Base-by-base conservation (phyloP, 2,797 vertebrate genomes). In the Sciaenops ocellatus region DNA sequence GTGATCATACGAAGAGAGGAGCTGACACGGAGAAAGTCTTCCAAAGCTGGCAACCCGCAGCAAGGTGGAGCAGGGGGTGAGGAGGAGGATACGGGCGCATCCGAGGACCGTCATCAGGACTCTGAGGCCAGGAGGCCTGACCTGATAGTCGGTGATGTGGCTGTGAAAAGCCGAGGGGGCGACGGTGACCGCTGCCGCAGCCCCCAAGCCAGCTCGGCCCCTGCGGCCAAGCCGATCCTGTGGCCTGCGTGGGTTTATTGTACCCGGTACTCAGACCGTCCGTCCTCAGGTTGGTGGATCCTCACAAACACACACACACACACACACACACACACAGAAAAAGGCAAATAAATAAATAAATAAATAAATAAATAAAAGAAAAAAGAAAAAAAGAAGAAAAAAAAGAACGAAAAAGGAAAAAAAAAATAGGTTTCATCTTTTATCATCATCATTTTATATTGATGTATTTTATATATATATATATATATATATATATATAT, bases 161-260 rank as follows among this genome's bases (percentile, higher is more conserved):
- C 93, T 50, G 87, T 92, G 69, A 60, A 67, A 86, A 76, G 90
- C 70, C 91, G 93, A 13, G 92, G 89, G 6, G 71, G 93, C 62
- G 91, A 87, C 78, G 91, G 91, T 73, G 96, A 96, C 71, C 87
- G 95, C 79, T 95, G 95, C 84, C 77, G 95, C 87, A 96, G 96
- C 93, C 96, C 96, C 24, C 94, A 96, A 91, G 94, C 95, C 91
- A 85, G 91, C 83, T 88, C 94, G 68, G 93, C 78, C 72, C 86
- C 94, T 54, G 87, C 91, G 20, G 92, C 91, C 55, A 96, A 97
- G 82, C 95, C 95, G 59, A 97, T 98, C 96, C 94, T 98, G 34
- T 99, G 98, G 98, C 98, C 98, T 11, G 98, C 98, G 59, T 99
- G 98, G 98, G 98, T 99, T 67, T 99, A 99, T 89, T 99, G 98